These are phyloP conservation scores for Montipora efflorescens DNA, from an alignment of 64 coral and sea anemone genomes.

Conservation along the genomic window DNA sequence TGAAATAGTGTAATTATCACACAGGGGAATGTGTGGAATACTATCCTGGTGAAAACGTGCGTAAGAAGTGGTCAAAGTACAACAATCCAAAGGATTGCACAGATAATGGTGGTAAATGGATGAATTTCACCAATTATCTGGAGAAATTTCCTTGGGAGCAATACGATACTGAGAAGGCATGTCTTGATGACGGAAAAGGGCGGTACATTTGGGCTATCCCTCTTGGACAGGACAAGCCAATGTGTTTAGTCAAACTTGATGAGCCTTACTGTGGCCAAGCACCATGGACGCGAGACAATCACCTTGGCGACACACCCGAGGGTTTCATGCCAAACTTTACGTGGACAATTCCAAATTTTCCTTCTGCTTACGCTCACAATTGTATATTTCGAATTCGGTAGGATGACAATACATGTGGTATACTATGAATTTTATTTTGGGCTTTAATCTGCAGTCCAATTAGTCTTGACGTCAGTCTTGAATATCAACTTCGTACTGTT, in stretches of 20 bases:
- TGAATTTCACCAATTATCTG: constrained; percentile 87
- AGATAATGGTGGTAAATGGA: constrained; percentile 87
- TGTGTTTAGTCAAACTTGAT: constrained; percentile 80
- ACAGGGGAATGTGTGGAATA: constrained; percentile 94
- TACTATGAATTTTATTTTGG: too few species aligned
- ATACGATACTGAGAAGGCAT: constrained; percentile 40
- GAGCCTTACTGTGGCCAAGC: constrained; percentile 82
- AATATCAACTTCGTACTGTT: background rate
- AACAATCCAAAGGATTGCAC: constrained; percentile 83
- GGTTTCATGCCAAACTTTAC: constrained; percentile 91
- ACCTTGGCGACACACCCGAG: constrained; percentile 97
- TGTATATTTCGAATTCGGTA: constrained; percentile 97
- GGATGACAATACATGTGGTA: background rate
- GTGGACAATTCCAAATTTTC: constrained; percentile 91
- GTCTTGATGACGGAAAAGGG: constrained; percentile 32
- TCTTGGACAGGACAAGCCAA: constrained; percentile 63
- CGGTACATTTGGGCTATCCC: constrained; percentile 77
- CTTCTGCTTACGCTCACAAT: constrained; percentile 64
- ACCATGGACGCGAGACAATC: constrained; percentile 90
- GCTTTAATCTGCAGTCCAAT: background rate
- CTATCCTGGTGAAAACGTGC: constrained; percentile 43
- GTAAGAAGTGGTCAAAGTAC: constrained; percentile 87
- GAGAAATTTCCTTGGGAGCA: constrained; percentile 41
- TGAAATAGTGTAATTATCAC: background rate
- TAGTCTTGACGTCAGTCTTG: background rate